Conservation (phyloP, 2,113 vertebrate genomes). For the Chlorodrepanis virens region DNA sequence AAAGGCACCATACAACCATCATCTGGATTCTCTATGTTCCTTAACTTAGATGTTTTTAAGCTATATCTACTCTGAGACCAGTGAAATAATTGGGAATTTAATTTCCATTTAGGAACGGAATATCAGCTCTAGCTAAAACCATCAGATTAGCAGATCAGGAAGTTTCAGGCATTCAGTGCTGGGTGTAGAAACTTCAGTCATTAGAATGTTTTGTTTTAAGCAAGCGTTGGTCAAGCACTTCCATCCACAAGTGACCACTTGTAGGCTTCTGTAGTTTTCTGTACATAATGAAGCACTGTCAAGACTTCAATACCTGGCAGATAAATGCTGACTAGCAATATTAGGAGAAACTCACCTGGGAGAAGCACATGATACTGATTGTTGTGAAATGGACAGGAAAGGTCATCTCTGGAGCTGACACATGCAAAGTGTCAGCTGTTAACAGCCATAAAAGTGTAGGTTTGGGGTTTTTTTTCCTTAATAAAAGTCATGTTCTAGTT, state of each 20-base stretch:
- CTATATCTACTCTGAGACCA: not conserved
- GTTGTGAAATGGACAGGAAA: not conserved
- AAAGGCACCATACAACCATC: not conserved
- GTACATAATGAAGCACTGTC: not conserved
- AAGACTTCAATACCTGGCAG: not conserved
- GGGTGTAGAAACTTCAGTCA: not conserved
- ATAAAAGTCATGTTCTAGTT: not conserved
- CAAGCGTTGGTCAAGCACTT: not conserved
- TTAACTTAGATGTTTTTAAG: not conserved
- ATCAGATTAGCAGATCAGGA: not conserved
- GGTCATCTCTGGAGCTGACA: not conserved
- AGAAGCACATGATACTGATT: not conserved
- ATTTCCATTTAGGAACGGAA: not conserved
- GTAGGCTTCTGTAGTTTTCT: not conserved
- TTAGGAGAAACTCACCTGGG: not conserved
- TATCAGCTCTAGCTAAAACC: not conserved
- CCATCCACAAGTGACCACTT: not conserved
- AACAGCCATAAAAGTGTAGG: not conserved
- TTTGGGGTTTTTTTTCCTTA: not conserved
- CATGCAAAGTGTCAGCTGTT: not conserved
- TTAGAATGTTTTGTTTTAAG: not conserved
- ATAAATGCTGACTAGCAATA: not conserved
- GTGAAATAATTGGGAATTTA: not conserved
- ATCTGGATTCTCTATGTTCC: not conserved
- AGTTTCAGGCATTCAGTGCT: not conserved